Percentiles rank a stretch among this genome's conserved stretches.
Evolutionary conservation across 2,113 vertebrate genomes (phyloP).

Genomic region (Mesocricetus auratus): DNA sequence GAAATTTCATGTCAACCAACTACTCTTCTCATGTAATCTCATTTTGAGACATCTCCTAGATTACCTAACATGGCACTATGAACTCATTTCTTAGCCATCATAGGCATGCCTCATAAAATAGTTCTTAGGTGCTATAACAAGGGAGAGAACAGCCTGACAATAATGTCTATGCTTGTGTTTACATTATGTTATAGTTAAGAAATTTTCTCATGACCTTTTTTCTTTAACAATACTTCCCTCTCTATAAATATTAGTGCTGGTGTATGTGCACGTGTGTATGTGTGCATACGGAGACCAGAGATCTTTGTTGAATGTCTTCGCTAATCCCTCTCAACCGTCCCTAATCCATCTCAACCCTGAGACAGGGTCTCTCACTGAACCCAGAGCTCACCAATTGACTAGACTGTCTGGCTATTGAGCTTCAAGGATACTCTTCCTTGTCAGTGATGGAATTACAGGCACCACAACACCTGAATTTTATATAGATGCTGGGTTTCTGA

Average conservation of each 20-base stretch:
- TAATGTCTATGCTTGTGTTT: background rate
- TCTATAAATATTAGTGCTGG: background rate
- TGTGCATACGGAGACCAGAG: background rate
- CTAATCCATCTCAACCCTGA: background rate
- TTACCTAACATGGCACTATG: background rate
- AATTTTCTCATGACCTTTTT: background rate
- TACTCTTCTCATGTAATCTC: background rate
- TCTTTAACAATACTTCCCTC: background rate
- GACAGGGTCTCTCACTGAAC: background rate
- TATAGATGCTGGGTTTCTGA: background rate
- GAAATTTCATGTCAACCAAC: background rate
- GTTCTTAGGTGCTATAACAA: background rate
- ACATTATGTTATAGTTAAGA: background rate
- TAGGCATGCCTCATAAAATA: background rate
- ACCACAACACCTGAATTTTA: background rate
- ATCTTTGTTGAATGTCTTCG: background rate
- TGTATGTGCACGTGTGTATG: background rate
- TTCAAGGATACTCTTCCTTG: background rate
- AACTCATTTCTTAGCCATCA: conserved; percentile 17
- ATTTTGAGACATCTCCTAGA: conserved; percentile 30
- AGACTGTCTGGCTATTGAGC: background rate
- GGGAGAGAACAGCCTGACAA: background rate
- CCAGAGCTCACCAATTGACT: background rate
- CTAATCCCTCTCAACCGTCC: background rate
- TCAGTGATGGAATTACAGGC: background rate